These are phyloP conservation scores for Synergus gifuensis DNA, from an alignment of 2,888 invertebrate genomes.

Conservation along the genomic window DNA sequence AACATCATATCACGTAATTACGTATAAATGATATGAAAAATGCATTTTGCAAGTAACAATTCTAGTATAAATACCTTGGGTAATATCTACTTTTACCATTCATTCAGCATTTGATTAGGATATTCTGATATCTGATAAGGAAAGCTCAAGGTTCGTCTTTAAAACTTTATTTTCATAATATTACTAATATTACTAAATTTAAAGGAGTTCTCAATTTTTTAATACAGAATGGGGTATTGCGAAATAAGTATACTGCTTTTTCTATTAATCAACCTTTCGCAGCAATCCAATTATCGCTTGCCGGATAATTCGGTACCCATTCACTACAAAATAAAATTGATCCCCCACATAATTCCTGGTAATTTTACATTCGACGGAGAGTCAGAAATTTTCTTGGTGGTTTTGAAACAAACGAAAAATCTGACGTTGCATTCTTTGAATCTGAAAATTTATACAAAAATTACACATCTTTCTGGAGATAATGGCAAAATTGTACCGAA, in stretches of 20 bases:
- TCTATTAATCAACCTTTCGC: background rate
- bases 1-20: no score
- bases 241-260: background rate
- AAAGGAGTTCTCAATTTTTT: no score
- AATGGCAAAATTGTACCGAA: background rate
- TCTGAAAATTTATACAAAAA: background rate
- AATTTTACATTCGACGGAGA: constrained; percentile 31
- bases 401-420: background rate
- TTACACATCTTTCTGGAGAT: background rate
- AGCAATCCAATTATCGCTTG: constrained; percentile 10
- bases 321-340: constrained; percentile 24
- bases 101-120: no score
- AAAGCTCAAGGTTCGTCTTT: no score
- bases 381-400: background rate
- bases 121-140: no score
- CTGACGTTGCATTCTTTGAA: constrained; percentile 20
- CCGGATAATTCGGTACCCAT: constrained; percentile 12
- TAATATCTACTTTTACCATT: no score
- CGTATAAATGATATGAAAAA: no score
- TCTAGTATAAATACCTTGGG: background rate
- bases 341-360: background rate
- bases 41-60: no score
- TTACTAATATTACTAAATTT: no score
- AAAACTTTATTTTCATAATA: no score
- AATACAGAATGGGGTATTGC: background rate